Conservation (phyloP, 2,797 vertebrate species). For the Triplophysa bombifrons region DNA sequence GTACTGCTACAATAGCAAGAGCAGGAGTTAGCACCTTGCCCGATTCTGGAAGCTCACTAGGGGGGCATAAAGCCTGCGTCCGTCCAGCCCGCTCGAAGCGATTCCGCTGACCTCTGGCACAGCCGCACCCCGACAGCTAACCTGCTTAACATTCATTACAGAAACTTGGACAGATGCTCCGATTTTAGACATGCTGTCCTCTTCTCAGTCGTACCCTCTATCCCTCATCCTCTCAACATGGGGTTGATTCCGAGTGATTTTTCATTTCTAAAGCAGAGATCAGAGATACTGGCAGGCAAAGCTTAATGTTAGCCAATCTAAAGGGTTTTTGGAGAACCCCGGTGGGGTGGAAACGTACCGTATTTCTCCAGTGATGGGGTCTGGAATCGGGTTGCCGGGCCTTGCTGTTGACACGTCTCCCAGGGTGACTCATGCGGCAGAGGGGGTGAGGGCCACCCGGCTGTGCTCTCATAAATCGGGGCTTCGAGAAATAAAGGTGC, state of each 20-base stretch:
- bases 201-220: constrained; percentile 30
- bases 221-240: constrained; percentile 71
- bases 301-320: constrained; percentile 22
- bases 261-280: constrained; percentile 35
- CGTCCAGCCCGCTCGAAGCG: constrained; percentile 66
- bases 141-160: constrained; percentile 90
- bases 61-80: constrained; percentile 75
- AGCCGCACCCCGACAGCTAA: constrained; percentile 83
- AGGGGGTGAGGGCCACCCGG: constrained; percentile 25
- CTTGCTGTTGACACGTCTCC: constrained; percentile 52
- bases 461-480: constrained; percentile 33
- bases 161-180: constrained; percentile 84
- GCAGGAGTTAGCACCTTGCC: constrained; percentile 84
- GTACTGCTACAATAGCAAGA: constrained; percentile 80
- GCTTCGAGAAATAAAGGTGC: constrained; percentile 13
- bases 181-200: constrained; percentile 60
- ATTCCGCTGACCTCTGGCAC: constrained; percentile 80
- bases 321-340: constrained; percentile 37
- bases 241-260: constrained; percentile 46
- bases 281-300: constrained; percentile 33
- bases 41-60: constrained; percentile 71
- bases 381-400: constrained; percentile 54
- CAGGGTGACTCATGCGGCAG: constrained; percentile 43
- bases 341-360: constrained; percentile 67
- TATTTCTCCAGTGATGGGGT: constrained; percentile 50